These are phyloP conservation scores for Dryobotodes eremita DNA, from an alignment of 2,888 invertebrate species.

Conservation along the genomic window DNA sequence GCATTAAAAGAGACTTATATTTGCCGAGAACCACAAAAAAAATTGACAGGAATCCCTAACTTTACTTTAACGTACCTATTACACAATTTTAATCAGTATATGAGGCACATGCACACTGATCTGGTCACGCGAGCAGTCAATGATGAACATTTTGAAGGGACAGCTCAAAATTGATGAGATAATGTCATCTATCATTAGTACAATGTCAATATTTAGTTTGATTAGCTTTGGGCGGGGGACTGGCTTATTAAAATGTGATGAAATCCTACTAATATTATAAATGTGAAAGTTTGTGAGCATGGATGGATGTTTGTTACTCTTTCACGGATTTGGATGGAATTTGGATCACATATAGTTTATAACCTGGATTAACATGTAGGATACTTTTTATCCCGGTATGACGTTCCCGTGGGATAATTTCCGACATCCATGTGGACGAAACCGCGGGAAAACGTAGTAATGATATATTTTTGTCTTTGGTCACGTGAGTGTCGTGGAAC, in stretches of 20 bases:
- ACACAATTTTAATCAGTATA: constrained; percentile 49
- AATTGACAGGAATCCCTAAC: constrained; percentile 11
- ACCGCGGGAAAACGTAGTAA: too few species aligned
- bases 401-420: too few species aligned
- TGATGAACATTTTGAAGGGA: constrained; percentile 19
- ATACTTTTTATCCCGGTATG: too few species aligned
- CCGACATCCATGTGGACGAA: too few species aligned
- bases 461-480: too few species aligned
- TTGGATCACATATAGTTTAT: too few species aligned
- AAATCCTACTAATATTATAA: too few species aligned
- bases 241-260: constrained; percentile 13
- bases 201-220: constrained; percentile 46
- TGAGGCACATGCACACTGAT: constrained; percentile 51
- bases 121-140: constrained; percentile 61
- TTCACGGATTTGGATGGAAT: too few species aligned
- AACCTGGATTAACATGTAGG: too few species aligned
- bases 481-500: too few species aligned
- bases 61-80: background rate
- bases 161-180: constrained; percentile 41
- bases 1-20: background rate
- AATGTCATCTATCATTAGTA: constrained; percentile 49
- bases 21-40: background rate
- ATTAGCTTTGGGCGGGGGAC: constrained; percentile 39
- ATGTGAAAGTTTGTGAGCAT: too few species aligned
- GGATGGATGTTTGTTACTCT: too few species aligned